Conservation (phyloP, 2,113 vertebrate genomes). For the Forbesichthys agassizii region DNA sequence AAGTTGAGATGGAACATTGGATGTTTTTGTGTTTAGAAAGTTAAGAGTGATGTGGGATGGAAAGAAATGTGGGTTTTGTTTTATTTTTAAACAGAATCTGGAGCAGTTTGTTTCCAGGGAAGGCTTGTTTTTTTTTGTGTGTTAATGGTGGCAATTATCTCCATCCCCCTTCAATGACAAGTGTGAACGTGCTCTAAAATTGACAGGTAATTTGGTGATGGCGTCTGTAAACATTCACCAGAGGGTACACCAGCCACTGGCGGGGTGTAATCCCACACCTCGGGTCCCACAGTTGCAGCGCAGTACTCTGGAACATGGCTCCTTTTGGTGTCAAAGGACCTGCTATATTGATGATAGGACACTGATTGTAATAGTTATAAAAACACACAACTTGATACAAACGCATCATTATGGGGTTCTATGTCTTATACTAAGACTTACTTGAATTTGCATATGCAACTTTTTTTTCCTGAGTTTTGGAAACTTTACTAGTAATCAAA, state of each 20-base stretch:
- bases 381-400: constrained; percentile 66
- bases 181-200: constrained; percentile 56
- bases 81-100: constrained; percentile 42
- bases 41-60: constrained; percentile 41
- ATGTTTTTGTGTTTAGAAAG: constrained; percentile 51
- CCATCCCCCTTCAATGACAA: constrained; percentile 37
- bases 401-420: constrained; percentile 72
- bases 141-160: constrained; percentile 54
- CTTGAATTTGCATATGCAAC: constrained; percentile 81
- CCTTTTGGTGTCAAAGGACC: constrained; percentile 51
- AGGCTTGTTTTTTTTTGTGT: constrained; percentile 37
- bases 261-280: constrained; percentile 16
- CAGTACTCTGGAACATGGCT: constrained; percentile 64
- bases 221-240: constrained; percentile 66
- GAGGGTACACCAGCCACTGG: background rate
- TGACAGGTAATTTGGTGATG: constrained; percentile 49
- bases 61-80: constrained; percentile 24
- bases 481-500: constrained; percentile 70
- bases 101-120: constrained; percentile 58
- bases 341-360: constrained; percentile 74
- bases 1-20: constrained; percentile 67
- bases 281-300: constrained; percentile 42
- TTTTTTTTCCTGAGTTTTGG: constrained; percentile 61
- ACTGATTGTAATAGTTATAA: constrained; percentile 77
- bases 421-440: constrained; percentile 88